Percentiles rank a stretch among this genome's conserved stretches.
Conservation (phyloP, 2,888 invertebrate genomes). For the Leuctra nigra region DNA sequence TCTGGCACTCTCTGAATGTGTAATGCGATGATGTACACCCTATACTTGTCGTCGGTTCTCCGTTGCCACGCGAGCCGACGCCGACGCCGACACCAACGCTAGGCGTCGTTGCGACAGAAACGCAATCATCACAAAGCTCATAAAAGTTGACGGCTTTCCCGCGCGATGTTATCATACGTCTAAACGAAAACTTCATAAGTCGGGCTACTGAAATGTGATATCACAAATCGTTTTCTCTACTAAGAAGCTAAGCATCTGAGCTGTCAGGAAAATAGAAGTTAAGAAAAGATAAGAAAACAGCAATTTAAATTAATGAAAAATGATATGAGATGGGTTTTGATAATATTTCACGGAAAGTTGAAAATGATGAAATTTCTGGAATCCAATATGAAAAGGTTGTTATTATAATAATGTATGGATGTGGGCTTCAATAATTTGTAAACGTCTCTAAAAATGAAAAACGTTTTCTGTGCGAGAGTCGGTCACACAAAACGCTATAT, state of each 20-base stretch:
- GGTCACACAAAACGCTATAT: too few relatives aligned
- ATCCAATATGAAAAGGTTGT: too few relatives aligned
- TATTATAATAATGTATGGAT: too few relatives aligned
- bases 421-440: too few relatives aligned
- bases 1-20: background rate
- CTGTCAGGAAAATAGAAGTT: constrained; percentile 7
- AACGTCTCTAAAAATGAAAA: too few relatives aligned
- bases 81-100: background rate
- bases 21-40: constrained; percentile 2
- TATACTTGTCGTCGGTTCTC: constrained; percentile 4
- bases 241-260: background rate
- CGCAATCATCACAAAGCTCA: constrained; percentile 16
- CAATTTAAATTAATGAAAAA: constrained; percentile 9
- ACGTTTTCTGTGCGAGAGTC: too few relatives aligned
- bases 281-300: constrained; percentile 5
- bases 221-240: constrained; percentile 9
- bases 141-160: constrained; percentile 15
- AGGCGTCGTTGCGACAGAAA: constrained; percentile 14
- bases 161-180: constrained; percentile 15
- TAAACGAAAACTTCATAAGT: constrained; percentile 14
- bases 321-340: background rate
- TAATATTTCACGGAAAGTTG: too few relatives aligned
- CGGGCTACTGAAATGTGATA: constrained; percentile 10
- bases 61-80: background rate
- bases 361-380: too few relatives aligned